Base-by-base conservation (phyloP, 2,888 invertebrate species). In the Tipula helvola region DNA sequence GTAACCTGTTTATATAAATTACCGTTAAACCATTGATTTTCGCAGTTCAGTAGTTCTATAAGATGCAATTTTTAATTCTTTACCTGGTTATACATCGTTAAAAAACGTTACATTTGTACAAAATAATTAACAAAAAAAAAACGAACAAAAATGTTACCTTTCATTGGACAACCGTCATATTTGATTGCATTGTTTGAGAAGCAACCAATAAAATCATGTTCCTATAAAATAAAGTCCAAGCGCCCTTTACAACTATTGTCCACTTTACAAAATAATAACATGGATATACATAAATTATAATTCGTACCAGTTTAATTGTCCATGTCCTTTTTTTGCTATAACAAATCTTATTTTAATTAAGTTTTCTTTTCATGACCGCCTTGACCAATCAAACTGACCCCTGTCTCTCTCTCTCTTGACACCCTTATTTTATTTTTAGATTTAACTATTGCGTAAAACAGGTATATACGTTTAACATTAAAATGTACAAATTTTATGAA, bases 341-440 rank as follows among this genome's bases (percentile, higher is more conserved):
- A 71, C 71, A 71, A 71, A 71, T 71, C 71, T 71, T 71, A 71
- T 71, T 71, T 71, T 71, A 71, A 71, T 71, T 71, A 71, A 71
- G 71, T 71, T 71, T 71, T 71, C 71, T 12, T 28, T 71, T 18
- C 28, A 71, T 71, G 71, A 71, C 71, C 71, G 28, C 71, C 10
- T 71, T 71, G 71, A 71, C 71, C 71, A 71, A 71, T 71, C 28
- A 71, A 71, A 28, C 12, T 71, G 28, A 71, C 28, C 71, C 71
- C 71, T 7, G 16, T 52, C 52, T 28, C 1, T 28, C 28, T 28
- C 28, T 28, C 1, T 28, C 28, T 28, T 7, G 52, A 7, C 16
- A 52, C 52, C 52, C 52, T 28, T 8, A 71, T 28, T 71, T 71
- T 71, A 71, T 28, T 10, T n/a, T 71, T 28, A 28, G 10, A 71